phyloP scores from a whole-genome alignment of 2,888 invertebrate species.

The Tortricodes alternella region DNA sequence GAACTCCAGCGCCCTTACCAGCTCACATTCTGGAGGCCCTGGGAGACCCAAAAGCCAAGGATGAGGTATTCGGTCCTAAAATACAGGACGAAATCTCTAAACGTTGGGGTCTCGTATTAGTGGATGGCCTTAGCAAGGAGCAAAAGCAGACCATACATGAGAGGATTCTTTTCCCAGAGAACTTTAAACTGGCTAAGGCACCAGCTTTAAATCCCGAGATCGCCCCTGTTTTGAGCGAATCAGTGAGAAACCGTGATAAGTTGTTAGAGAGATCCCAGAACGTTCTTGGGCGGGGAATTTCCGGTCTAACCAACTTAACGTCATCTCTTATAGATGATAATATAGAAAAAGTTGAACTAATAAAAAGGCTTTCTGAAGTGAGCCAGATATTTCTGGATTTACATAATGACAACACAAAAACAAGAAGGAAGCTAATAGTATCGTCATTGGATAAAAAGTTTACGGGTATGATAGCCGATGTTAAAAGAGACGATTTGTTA shows the following conservation, averaged over 20 bases:
- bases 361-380: neutral
- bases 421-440: constrained; percentile 1
- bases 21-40: neutral
- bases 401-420: constrained; percentile 6
- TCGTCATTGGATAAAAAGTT: constrained; percentile 7
- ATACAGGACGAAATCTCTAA: constrained; percentile 4
- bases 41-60: neutral
- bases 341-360: neutral
- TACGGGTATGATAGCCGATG: neutral
- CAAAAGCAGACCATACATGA: neutral
- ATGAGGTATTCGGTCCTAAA: neutral
- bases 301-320: neutral
- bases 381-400: neutral
- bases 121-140: neutral
- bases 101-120: constrained; percentile 6
- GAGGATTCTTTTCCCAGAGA: neutral
- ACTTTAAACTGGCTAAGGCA: neutral
- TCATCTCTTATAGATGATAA: neutral
- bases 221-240: neutral
- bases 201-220: neutral
- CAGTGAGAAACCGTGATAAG: neutral
- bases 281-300: neutral
- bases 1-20: neutral
- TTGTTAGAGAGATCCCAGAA: neutral
- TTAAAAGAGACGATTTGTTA: constrained; percentile 2